Base-by-base conservation (phyloP, 2,797 vertebrate genomes). In the Toxotes lorentzi region DNA sequence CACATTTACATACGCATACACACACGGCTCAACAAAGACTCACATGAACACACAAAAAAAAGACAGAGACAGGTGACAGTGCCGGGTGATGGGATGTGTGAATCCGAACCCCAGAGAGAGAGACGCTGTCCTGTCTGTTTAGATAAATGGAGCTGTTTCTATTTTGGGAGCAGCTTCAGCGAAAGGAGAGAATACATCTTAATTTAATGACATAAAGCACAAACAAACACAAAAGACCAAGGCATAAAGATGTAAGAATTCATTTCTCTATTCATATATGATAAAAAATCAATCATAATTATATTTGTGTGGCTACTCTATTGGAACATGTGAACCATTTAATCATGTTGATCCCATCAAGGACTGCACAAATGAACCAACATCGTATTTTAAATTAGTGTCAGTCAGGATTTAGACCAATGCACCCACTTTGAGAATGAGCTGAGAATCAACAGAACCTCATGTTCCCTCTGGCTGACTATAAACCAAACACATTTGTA, bases 91-190 rank as follows among this genome's bases (percentile, higher is more conserved):
- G 70, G 32, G 66, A 86, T 54, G 58, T 86, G 79, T 83, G 78
- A 88, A 78, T 79, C 69, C 47, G 5, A 82, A 83, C 51, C 69
- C 59, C 51, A 62, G 58, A 89, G 27, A 30, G 27, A 30, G 82
- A 83, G 78, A 85, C 81, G 57, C 78, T 71, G 56, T 59, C 60
- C 30, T 77, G 78, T 86, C 77, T 85, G 57, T 76, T 80, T 45
- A 62, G 82, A 90, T 91, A 83, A 84, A 73, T 43, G 10, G 62
- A 81, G 70, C 61, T 6, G 50, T 60, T 88, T 83, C 86, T 92
- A 88, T 91, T 91, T 91, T 84, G 21, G 83, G 82, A 89, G 34
- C 68, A 66, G 82, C 68, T 71, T 73, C 57, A 69, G 72, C 45
- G 63, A 85, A 68, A 67, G 57, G 67, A 63, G 30, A 53, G 57